Evolutionary conservation across 2,797 vertebrate species (phyloP).

Genomic region (Melanitta fusca): DNA sequence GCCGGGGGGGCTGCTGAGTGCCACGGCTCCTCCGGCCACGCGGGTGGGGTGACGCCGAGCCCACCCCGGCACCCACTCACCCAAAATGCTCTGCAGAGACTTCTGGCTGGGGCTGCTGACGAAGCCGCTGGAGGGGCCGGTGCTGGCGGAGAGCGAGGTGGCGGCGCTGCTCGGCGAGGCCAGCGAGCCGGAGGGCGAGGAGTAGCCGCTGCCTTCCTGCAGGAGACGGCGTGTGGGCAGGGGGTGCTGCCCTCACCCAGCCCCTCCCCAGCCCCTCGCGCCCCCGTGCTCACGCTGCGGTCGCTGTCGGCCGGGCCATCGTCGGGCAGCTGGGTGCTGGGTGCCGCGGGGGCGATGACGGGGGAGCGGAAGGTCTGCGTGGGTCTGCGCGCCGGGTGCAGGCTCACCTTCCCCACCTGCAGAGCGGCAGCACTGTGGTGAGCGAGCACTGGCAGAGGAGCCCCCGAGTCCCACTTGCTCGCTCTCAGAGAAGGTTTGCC

Average conservation of each 20-base stretch:
- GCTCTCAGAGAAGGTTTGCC: background rate
- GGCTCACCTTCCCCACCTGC: conserved; percentile 88
- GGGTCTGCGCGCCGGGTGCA: conserved; percentile 81
- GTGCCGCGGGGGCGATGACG: background rate
- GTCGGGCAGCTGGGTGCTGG: background rate
- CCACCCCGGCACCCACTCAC: conserved; percentile 60
- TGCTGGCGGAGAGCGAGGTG: conserved; percentile 87
- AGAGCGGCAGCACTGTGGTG: rapidly evolving
- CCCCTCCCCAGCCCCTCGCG: background rate
- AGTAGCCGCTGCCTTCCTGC: conserved; percentile 80
- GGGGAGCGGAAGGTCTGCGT: conserved; percentile 52
- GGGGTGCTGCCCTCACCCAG: background rate
- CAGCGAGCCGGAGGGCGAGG: conserved; percentile 86
- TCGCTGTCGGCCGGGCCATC: background rate
- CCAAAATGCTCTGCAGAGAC: conserved; percentile 89
- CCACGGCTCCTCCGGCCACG: rapidly evolving
- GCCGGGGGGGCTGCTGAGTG: rapidly evolving
- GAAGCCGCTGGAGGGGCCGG: conserved; percentile 88
- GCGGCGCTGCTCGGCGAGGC: conserved; percentile 82
- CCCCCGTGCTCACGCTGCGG: conserved; percentile 67
- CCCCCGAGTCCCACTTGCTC: no score
- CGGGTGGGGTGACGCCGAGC: rapidly evolving
- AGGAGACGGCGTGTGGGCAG: background rate
- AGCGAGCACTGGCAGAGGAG: background rate
- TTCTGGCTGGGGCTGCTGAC: conserved; percentile 88